Evolutionary conservation across 2,113 vertebrate species (phyloP), one percentile per base, ranked within the genome.

Genomic region (Podarcis muralis): DNA sequence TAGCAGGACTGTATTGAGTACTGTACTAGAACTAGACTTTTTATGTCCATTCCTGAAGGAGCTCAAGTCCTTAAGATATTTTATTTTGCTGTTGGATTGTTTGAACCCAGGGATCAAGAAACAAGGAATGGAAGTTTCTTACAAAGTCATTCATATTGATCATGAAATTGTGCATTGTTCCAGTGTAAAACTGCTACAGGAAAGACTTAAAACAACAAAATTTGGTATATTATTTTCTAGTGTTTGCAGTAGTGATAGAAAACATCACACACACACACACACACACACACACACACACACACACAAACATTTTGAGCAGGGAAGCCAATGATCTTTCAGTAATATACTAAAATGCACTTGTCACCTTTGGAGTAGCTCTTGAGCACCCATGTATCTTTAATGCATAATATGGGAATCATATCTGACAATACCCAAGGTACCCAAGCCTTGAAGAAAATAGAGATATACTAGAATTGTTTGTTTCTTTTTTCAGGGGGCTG

Each of bases 11-110:
- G 66, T 88, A 83, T 91, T 91, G 40, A 18, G 1, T 76, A 53
- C 48, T 53, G 48, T 53, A 53, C 2, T 53, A 81, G 53, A 76
- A 86, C 87, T 72, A 85, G 79, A 88, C 32, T 59, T 76, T 71
- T 81, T 35, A 65, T 88, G 81, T 87, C 93, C 91, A 66, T 72
- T 65, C 35, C 74, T 89, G 83, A 91, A 81, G 62, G 65, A 77
- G 88, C 71, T 30, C 12, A 72, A 37, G 32, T 72, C 23, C 48
- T 22, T 57, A 30, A 57, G 15, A 25, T 32, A 68, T 69, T 71
- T 43, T 81, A 37, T 86, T 92, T 91, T 89, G 90, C n/a, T 85
- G 88, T 69, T 85, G 53, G 81, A 66, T 62, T 53, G 72, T 53
- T 53, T 83, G 90, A 77, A 83, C 22, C 80, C 32, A 86, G 71